Evolutionary conservation across 1,140 invertebrate genomes (phyloP), one percentile per base, ranked within the genome.

Genomic region (Cyclina sinensis): DNA sequence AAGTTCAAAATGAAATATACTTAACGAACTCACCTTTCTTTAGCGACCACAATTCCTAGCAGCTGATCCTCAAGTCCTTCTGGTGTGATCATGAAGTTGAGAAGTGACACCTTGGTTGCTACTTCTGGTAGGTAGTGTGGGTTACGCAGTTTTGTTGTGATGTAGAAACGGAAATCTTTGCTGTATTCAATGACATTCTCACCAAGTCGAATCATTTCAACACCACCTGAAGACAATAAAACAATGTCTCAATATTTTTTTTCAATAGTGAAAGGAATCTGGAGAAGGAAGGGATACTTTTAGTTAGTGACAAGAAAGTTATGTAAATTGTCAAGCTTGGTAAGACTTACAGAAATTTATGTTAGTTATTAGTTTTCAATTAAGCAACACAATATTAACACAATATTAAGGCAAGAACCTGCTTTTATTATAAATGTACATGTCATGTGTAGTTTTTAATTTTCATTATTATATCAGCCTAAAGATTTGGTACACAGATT

Each of bases 31-130:
- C 87, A 96, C 95, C 92, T 95, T 90, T 96, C 95, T 90, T 96
- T 96, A 46, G 95, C 95, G 4, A 96, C 95, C n/a, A 96, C 95
- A 79, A 96, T 96, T 65, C 95, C 95, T 81, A 96, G 92, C 30
- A 96, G 89, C 91, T 96, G 95, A 86, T 96, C 95, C 88, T 96
- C 95, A n/a, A 96, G 88, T 79, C 95, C 95, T 90, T 96, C 95
- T 12, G 94, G 94, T 5, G 95, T 96, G 62, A 96, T 95, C 95
- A 96, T 96, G 91, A 96, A 96, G 91, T 96, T 96, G 11, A 96
- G 91, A 21, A 96, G 92, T 0, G 94, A 95, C 18, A 96, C 95
- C 89, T 96, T 96, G 70, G 93, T 94, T n/a, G 95, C 95, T 7
- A 96, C 93, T 89, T 96, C 95, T 0, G 95, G 95, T 35, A 95